Evolutionary conservation across 1,140 invertebrate genomes (phyloP), one percentile per base, ranked within the genome.

Genomic region (Manduca sexta): DNA sequence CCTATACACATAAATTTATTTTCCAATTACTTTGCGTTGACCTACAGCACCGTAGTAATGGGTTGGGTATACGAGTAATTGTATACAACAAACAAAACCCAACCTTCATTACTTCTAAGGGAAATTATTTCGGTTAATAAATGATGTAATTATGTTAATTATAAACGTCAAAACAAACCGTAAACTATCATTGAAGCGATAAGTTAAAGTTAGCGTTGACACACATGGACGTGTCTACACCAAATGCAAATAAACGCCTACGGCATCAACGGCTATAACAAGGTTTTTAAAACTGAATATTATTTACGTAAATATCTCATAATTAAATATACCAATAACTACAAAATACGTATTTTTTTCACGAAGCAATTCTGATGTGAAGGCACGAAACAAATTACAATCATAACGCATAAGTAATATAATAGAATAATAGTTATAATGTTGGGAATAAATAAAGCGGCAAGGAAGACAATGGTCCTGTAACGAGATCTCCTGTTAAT

Each of bases 401-500:
- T 63, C 53, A 63, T 64, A 69, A 58, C 47, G 49, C 45, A 53
- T 39, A 38, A 45, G 69, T 71, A 65, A 70, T 63, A 66, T 66
- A 57, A 66, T 64, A 74, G 74, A 64, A 79, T 74, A 76, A 76
- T 81, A 80, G 69, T 76, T 75, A 70, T 79, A 79, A 75, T 74
- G 67, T 73, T 62, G 71, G 65, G 76, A 69, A 81, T 84, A 81
- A 83, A 84, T 81, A 81, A 76, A 67, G 51, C 56, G 61, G 54
- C 62, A 60, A 52, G 62, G 60, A 65, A 81, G 71, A 84, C 79
- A 83, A 84, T 84, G 72, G 64, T 74, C 49, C 53, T 50, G 76
- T 80, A 74, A 80, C 70, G 65, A 71, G 70, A 81, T 81, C 64
- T 73, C 56, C 66, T 73, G 75, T 76, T 77, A 80, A 81, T 81